Evolutionary conservation across 2,113 vertebrate species (phyloP), one percentile per base, ranked within the genome.

Genomic region (Oncorhynchus nerka): DNA sequence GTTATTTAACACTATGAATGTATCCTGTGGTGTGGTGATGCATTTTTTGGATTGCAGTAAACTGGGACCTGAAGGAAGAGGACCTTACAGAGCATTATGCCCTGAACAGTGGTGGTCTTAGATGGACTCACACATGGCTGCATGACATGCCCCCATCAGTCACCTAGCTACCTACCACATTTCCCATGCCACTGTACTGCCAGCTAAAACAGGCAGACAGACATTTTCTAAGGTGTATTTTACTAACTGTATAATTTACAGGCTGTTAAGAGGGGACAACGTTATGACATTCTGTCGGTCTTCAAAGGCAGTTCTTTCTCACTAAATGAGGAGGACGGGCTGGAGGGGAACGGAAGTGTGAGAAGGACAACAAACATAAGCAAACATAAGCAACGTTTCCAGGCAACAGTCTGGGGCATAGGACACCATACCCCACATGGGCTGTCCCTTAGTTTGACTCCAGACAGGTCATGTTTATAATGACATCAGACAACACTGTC

Each of bases 301-400:
- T 45, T 85, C 83, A 79, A 79, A 78, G 51, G 55, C 65, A 74
- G 75, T 74, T 71, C 72, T 79, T 75, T 79, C 73, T 69, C 57
- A 51, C 20, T 77, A 75, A 79, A 83, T 62, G 70, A 77, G 68
- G 65, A 59, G 65, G 79, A 75, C 76, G 79, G 71, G 75, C 45
- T 64, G 74, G 77, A 73, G 65, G 30, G 64, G 73, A 77, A 75
- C 79, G 59, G 59, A 71, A 76, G 67, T 32, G 64, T 75, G 71
- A 75, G 48, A 65, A 71, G 62, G 76, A 73, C 69, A 71, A 79
- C 73, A 76, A 51, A 77, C 39, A 51, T 16, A 79, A 61, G 20
- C 75, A 78, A 80, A 85, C 74, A 79, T n/a, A n/a, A n/a, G n/a
- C 67, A 55, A 55, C 0, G 51, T 55, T 55, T 19, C 51, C 51